Conservation (phyloP, 2,797 vertebrate genomes). For the Carcharodon carcharias region DNA sequence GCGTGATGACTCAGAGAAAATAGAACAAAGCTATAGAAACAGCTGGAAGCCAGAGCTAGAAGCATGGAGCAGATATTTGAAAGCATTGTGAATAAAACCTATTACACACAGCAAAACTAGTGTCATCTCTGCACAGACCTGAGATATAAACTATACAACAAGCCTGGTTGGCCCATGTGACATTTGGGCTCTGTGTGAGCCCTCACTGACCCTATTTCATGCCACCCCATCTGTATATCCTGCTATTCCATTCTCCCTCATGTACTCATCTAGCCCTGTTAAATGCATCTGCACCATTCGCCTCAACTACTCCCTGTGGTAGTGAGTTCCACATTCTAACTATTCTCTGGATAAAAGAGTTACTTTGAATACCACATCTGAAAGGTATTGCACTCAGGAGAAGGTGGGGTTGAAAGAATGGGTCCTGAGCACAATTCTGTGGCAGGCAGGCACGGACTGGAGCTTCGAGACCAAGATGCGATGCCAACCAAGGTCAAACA, state of each 20-base stretch:
- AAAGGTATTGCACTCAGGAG: not conserved
- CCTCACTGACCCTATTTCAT: not conserved
- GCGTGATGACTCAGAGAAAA: too few species aligned
- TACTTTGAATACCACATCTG: not conserved
- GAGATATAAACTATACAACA: too few species aligned
- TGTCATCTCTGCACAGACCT: too few species aligned
- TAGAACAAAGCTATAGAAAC: too few species aligned
- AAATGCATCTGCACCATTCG: not conserved
- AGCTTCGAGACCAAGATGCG: not conserved
- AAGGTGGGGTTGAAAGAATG: not conserved
- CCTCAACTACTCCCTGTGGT: not conserved
- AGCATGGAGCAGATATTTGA: too few species aligned
- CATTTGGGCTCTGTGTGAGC: not conserved
- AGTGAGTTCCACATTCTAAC: not conserved
- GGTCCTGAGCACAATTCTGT: not conserved
- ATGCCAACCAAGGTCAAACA: not conserved
- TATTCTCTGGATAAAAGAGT: not conserved
- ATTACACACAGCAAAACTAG: too few species aligned
- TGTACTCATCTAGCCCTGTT: not conserved
- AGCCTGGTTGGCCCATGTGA: not conserved
- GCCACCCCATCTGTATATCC: not conserved
- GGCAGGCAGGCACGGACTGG: not conserved
- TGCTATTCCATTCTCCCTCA: not conserved
- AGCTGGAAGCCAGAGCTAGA: too few species aligned
- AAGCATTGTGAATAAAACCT: too few species aligned